Evolutionary conservation across 2,797 vertebrate species (phyloP).

Genomic region (Sciurus vulgaris): DNA sequence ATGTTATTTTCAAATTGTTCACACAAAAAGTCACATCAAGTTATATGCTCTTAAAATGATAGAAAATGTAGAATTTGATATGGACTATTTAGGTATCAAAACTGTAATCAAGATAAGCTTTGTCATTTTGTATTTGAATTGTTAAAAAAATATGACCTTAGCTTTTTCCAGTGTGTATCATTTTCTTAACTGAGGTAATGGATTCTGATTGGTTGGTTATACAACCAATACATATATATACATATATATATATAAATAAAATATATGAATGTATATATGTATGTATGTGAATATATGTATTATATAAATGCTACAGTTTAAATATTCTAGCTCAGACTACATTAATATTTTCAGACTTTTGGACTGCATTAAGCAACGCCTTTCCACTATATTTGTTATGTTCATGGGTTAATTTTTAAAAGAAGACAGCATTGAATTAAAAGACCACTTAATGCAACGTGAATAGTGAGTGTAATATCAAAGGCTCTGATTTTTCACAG

Average conservation of each 20-base stretch:
- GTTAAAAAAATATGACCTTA: slow-evolving; percentile 79
- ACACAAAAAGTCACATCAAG: not conserved
- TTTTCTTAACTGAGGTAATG: slow-evolving; percentile 83
- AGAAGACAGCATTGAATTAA: slow-evolving; percentile 11
- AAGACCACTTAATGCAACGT: not conserved
- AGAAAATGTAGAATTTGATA: not conserved
- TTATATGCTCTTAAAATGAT: slow-evolving; percentile 30
- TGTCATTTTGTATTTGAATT: slow-evolving; percentile 80
- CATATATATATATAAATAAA: too few relatives aligned
- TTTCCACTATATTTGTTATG: slow-evolving; percentile 39
- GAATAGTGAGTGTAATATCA: not conserved
- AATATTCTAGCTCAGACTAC: slow-evolving; percentile 79
- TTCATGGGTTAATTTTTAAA: slow-evolving; percentile 62
- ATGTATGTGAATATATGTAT: not conserved
- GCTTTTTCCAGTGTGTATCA: slow-evolving; percentile 70
- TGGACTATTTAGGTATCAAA: slow-evolving; percentile 54
- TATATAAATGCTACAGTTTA: slow-evolving; percentile 75
- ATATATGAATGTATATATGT: not conserved
- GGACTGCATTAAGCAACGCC: not conserved
- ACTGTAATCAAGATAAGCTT: slow-evolving; percentile 81
- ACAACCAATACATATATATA: rapidly evolving
- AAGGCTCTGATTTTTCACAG: not conserved
- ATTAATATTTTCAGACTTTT: slow-evolving; percentile 78
- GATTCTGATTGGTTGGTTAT: slow-evolving; percentile 83
- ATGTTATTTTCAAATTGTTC: slow-evolving; percentile 63